Evolutionary conservation across 2,113 vertebrate genomes (phyloP).

Genomic region (Laticauda laticaudata): DNA sequence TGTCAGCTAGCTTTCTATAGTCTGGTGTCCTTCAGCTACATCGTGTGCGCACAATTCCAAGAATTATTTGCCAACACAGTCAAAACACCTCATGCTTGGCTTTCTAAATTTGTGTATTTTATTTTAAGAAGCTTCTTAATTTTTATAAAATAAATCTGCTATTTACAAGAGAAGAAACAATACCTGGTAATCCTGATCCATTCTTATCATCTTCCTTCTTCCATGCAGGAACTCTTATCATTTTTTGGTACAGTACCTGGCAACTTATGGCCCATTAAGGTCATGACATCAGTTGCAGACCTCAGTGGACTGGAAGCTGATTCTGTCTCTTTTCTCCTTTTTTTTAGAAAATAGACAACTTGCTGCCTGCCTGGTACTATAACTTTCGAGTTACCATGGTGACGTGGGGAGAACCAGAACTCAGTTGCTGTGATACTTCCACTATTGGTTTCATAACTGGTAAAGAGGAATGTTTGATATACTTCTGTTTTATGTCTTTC

Average conservation of each 20-base stretch:
- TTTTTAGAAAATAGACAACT: constrained; percentile 83
- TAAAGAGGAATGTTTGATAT: not conserved
- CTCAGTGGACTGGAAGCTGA: not conserved
- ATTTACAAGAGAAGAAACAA: not conserved
- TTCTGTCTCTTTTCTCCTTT: not conserved
- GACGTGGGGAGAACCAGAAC: constrained; percentile 88
- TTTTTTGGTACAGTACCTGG: not conserved
- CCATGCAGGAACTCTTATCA: not conserved
- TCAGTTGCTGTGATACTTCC: constrained; percentile 90
- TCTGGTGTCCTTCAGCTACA: not conserved
- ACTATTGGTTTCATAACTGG: constrained; percentile 93
- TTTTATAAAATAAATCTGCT: not conserved
- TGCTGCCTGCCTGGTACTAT: constrained; percentile 94
- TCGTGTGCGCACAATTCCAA: not conserved
- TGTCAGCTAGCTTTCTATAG: not conserved
- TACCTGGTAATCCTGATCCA: not conserved
- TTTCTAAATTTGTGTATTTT: not conserved
- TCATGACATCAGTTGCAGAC: not conserved
- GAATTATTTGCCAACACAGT: not conserved
- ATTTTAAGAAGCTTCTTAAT: not conserved
- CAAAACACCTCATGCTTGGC: not conserved
- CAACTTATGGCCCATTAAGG: not conserved
- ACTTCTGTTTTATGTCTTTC: not conserved
- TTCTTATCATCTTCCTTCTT: not conserved
- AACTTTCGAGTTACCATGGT: constrained; percentile 96